Percentiles rank a stretch among this genome's conserved stretches.
These are phyloP conservation scores for Bombus affinis DNA, from an alignment of 1,140 invertebrate genomes.

Conservation along the genomic window DNA sequence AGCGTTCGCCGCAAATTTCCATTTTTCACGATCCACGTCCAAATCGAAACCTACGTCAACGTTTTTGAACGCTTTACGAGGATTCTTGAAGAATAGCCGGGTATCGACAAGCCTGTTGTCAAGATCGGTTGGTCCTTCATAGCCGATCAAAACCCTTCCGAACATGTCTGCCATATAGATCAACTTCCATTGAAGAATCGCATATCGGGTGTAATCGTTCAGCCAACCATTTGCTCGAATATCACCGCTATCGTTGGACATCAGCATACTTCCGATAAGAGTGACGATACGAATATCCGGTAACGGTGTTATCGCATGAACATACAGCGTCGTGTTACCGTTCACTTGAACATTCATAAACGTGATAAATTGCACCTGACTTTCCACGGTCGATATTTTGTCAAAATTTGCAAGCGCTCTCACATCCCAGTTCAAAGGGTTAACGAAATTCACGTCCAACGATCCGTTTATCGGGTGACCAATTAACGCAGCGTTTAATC, in stretches of 20 bases:
- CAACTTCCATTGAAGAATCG: conserved; percentile 69
- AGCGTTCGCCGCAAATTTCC: conserved; percentile 84
- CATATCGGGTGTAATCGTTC: conserved; percentile 58
- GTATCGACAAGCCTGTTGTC: conserved; percentile 81
- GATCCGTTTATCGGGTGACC: conserved; percentile 61
- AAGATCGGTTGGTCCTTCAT: conserved; percentile 67
- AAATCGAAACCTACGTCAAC: conserved; percentile 83
- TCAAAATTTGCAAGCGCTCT: conserved; percentile 15
- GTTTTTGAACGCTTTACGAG: conserved; percentile 79
- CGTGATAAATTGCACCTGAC: conserved; percentile 64
- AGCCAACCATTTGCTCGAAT: conserved; percentile 66
- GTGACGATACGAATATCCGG: conserved; percentile 66
- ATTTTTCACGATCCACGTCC: conserved; percentile 82
- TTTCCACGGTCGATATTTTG: background rate
- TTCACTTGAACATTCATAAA: conserved; percentile 75
- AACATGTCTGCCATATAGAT: conserved; percentile 72
- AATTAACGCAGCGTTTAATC: conserved; percentile 44
- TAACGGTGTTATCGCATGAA: conserved; percentile 71
- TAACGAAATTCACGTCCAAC: conserved; percentile 63
- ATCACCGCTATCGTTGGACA: conserved; percentile 66
- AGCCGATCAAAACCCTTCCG: conserved; percentile 58
- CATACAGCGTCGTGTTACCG: conserved; percentile 71
- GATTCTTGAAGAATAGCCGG: conserved; percentile 83
- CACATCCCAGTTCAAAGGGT: conserved; percentile 76
- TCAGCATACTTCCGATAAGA: conserved; percentile 70